Evolutionary conservation across 2,888 invertebrate genomes (phyloP).

Genomic region (Steinernema hermaphroditum): DNA sequence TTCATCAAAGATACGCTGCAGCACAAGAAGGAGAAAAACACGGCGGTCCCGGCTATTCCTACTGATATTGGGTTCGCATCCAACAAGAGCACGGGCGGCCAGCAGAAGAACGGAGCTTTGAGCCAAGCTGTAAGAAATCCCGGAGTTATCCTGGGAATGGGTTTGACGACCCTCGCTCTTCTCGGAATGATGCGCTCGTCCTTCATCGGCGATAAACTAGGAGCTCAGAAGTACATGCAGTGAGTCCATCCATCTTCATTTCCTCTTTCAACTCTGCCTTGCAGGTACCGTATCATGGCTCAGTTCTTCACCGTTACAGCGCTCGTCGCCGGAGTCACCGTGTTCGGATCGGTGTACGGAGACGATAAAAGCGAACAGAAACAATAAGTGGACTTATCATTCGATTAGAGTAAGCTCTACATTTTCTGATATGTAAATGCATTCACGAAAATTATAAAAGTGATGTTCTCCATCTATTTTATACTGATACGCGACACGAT

Average conservation of each 20-base stretch:
- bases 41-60: conserved; percentile 56
- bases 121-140: conserved; percentile 49
- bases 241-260: conserved; percentile 31
- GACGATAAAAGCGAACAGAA: conserved; percentile 38
- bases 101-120: conserved; percentile 37
- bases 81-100: conserved; percentile 45
- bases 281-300: conserved; percentile 61
- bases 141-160: conserved; percentile 58
- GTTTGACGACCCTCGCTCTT: conserved; percentile 54
- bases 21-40: not conserved
- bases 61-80: conserved; percentile 55
- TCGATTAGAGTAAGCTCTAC: not conserved
- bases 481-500: too few species aligned
- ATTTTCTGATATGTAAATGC: too few species aligned
- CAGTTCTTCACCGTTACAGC: conserved; percentile 63
- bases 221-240: conserved; percentile 62
- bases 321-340: conserved; percentile 58
- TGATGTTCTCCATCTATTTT: too few species aligned
- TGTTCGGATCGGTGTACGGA: conserved; percentile 55
- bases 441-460: too few species aligned
- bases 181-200: conserved; percentile 57
- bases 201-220: conserved; percentile 57
- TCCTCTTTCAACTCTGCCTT: not conserved
- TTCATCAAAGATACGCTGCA: not conserved
- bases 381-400: not conserved